Conservation (phyloP, 2,113 vertebrate genomes). For the Laticauda colubrina region DNA sequence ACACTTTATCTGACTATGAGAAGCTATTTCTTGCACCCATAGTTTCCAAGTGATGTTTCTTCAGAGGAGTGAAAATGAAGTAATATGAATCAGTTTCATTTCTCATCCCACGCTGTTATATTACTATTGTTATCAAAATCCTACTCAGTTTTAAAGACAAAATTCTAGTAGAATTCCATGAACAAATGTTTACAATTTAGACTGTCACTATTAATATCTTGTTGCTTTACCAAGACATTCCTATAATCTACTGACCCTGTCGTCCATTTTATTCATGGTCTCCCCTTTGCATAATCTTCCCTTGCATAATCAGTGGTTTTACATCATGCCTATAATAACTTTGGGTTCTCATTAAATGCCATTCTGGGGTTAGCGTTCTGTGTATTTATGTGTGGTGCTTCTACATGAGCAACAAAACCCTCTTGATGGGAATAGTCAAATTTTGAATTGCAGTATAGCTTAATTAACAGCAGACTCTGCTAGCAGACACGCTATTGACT, state of each 20-base stretch:
- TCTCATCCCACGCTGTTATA: neutral
- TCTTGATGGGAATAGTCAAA: neutral
- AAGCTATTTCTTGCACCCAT: neutral
- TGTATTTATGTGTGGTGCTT: neutral
- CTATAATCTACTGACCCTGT: neutral
- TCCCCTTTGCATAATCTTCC: neutral
- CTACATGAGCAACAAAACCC: neutral
- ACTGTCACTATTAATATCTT: neutral
- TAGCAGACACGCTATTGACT: neutral
- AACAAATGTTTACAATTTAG: neutral
- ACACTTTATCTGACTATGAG: neutral
- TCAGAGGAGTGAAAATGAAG: neutral
- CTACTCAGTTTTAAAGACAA: neutral
- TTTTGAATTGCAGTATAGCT: neutral
- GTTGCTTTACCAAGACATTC: neutral
- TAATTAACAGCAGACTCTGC: neutral
- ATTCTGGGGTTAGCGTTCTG: neutral
- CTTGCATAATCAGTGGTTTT: neutral
- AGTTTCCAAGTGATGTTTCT: neutral
- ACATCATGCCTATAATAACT: neutral
- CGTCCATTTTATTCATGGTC: neutral
- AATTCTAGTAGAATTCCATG: neutral
- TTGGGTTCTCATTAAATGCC: neutral
- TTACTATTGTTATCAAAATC: neutral
- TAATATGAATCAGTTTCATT: neutral